Base-by-base conservation (phyloP, 2,797 vertebrate genomes). In the Trichosurus vulpecula region DNA sequence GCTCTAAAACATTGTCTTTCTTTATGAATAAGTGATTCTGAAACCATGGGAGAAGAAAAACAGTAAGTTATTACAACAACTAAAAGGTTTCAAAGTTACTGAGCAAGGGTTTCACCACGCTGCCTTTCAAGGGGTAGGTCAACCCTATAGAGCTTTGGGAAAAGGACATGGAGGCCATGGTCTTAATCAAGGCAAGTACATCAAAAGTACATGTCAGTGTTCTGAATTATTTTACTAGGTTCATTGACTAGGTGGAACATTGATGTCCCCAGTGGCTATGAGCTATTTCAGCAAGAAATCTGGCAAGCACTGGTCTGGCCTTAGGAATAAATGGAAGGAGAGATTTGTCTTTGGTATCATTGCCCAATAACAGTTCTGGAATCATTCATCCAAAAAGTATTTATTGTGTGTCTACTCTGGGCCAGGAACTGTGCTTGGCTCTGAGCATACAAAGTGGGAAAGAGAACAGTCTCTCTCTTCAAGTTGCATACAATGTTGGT, bases 61-160 rank as follows among this genome's bases (percentile, higher is more conserved):
- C 41, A 87, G 22, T 87, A 22, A 27, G 5, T 47, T 6, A 87
- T 87, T 87, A 47, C 74, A 81, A 81, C 66, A 81, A 31, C 35
- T 90, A 52, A 51, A 31, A 90, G 81, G 54, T 93, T 95, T 81
- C 61, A 31, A 81, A 81, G 30, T 90, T 95, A 66, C 10, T 81
- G 52, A 0, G 0, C n/a, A 92, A 92, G 6, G 92, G 16, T 90
- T 81, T 51, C 74, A 52, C 2, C n/a, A 74, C 41, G 66, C 66
- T 41, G n/a, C n/a, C 91, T 94, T 95, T 92, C n/a, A 35, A 47
- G 22, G 41, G 22, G 5, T 94, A 53, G 58, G 92, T 89, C 74
- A 54, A 54, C 52, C 41, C n/a, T 66, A 47, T 53, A 58, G 5
- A 47, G 11, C 91, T 93, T 96, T 92, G n/a, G 91, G 52, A 93